These are phyloP conservation scores for Lagocephalus sceleratus DNA, from an alignment of 2,797 vertebrate genomes.

Conservation along the genomic window DNA sequence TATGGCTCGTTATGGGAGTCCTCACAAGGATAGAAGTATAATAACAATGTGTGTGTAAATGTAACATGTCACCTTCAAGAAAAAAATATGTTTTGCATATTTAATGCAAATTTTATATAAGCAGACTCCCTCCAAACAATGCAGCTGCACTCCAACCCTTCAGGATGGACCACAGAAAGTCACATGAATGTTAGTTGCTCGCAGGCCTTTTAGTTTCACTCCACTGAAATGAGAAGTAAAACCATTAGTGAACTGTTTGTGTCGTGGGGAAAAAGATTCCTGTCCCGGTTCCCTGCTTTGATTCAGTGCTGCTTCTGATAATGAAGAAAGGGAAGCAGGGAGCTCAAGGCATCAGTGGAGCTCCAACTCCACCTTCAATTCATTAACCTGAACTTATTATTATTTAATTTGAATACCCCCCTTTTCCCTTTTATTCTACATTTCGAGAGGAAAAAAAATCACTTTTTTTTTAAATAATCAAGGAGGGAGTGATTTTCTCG, in stretches of 20 bases:
- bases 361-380: constrained; percentile 4
- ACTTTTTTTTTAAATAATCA: background rate
- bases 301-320: constrained; percentile 28
- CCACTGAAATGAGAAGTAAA: background rate
- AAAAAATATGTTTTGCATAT: too few relatives aligned
- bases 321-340: constrained; percentile 5
- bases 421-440: constrained; percentile 9
- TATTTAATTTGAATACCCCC: background rate
- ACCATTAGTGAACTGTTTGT: background rate
- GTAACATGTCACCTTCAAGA: too few relatives aligned
- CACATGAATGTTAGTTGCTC: background rate
- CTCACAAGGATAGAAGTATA: too few relatives aligned
- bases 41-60: too few relatives aligned
- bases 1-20: too few relatives aligned
- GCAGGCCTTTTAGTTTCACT: too few relatives aligned
- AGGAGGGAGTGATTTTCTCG: background rate
- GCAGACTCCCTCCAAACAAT: background rate
- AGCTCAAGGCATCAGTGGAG: constrained; percentile 9
- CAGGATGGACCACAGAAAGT: background rate
- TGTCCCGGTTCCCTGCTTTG: constrained; percentile 13
- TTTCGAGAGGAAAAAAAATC: background rate
- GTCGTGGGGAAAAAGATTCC: constrained; percentile 4
- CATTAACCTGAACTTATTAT: background rate
- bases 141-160: too few relatives aligned
- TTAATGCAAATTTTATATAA: too few relatives aligned